Percentiles rank a stretch among this genome's conserved stretches.
Evolutionary conservation across 2,888 invertebrate species (phyloP).

Genomic region (Neocrepidodera transversa): DNA sequence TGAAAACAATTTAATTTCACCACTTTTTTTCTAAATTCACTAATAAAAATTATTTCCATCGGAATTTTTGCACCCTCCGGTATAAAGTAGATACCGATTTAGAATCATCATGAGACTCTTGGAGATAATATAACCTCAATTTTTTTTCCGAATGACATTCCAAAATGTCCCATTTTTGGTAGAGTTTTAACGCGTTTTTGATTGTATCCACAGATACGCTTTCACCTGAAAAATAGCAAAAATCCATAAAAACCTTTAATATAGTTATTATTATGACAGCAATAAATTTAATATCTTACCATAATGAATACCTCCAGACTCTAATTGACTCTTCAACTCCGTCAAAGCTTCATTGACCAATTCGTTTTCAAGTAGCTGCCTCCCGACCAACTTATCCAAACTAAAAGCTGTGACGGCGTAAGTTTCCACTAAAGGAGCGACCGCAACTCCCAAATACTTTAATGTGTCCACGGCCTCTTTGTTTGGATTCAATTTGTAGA

Average conservation of each 20-base stretch:
- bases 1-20: too few species aligned
- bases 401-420: slow-evolving; percentile 72
- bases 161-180: slow-evolving; percentile 82
- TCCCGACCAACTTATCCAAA: slow-evolving; percentile 64
- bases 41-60: too few species aligned
- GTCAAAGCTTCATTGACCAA: slow-evolving; percentile 71
- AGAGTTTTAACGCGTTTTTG: slow-evolving; percentile 81
- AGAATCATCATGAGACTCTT: slow-evolving; percentile 53
- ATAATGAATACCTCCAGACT: slow-evolving; percentile 59
- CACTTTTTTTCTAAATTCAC: too few species aligned
- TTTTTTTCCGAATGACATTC: slow-evolving; percentile 63
- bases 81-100: slow-evolving; percentile 52
- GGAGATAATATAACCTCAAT: slow-evolving; percentile 55
- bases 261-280: too few species aligned
- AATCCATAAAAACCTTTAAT: too few species aligned
- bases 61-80: slow-evolving; percentile 53
- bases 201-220: slow-evolving; percentile 87
- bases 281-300: slow-evolving; percentile 42
- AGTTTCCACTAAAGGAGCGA: slow-evolving; percentile 78
- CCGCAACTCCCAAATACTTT: slow-evolving; percentile 62
- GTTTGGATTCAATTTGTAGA: slow-evolving; percentile 49
- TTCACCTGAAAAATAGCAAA: slow-evolving; percentile 70
- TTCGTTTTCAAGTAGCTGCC: slow-evolving; percentile 70
- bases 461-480: slow-evolving; percentile 48
- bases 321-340: slow-evolving; percentile 70